Base-by-base conservation (phyloP, 2,797 vertebrate species). In the Aphelocoma californica region DNA sequence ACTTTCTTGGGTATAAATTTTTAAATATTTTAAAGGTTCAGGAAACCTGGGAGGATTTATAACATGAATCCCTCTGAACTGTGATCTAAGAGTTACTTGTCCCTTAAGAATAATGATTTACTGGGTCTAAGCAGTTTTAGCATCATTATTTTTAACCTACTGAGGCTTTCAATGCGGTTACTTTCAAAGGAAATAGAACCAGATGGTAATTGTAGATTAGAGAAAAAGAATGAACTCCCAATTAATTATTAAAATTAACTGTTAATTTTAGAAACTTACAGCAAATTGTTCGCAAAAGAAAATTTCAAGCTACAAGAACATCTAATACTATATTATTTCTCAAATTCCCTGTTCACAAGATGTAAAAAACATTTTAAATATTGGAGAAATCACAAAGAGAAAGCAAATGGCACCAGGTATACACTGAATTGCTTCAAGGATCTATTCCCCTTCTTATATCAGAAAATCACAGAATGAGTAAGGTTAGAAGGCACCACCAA, bases 111-210 rank as follows among this genome's bases (percentile, higher is more conserved):
- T 74, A 92, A 78, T 29, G 38, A 85, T 92, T 88, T 92, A 80
- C 58, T 82, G 5, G 60, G 56, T 81, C 80, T 74, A 85, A 94
- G 89, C 61, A 71, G 75, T 91, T 93, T 80, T 71, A 90, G 38
- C 34, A 72, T 84, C 82, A 91, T 82, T 74, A 86, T 73, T 95
- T 93, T 96, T 87, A 96, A 89, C 77, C 88, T 92, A 40, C 29
- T 86, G 88, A 44, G 90, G 14, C 18, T 84, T 95, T 88, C 67
- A 64, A 32, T 72, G 45, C 2, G 9, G 90, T 84, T 89, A 62
- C n/a, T 93, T 96, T 82, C 85, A 92, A 95, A 97, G 82, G 74
- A 95, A 92, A 95, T 95, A 96, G 95, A 90, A 77, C 57, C 86
- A 92, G 87, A 95, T 92, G 81, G 84, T 92, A 96, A 95, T 66